Base-by-base conservation (phyloP, 2,888 invertebrate genomes). In the Nomada fucata region DNA sequence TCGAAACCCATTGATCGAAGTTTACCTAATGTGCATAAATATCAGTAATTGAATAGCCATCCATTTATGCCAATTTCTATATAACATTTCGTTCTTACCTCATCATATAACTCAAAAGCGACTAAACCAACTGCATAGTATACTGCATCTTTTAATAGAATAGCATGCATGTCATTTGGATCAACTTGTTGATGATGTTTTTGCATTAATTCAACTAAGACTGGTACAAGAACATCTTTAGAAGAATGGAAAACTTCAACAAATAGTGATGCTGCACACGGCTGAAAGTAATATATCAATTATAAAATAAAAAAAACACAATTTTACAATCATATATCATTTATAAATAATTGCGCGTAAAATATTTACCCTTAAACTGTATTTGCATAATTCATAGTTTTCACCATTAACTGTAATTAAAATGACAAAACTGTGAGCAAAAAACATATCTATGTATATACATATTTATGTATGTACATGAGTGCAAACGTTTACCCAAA, bases 321-420 rank as follows among this genome's bases (percentile, higher is more conserved):
- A 75, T 47, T 64, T 68, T 79, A 20, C 44, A 42, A 67, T n/a
- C 18, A 59, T 42, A 68, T 10, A 52, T 13, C 59, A 78, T 47
- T 47, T 23, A 15, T 68, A 57, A 79, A 60, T 67, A 52, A 44
- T 20, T 13, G 10, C 0, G 50, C 10, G 29, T 63, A 2, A n/a
- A 64, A 76, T 81, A 94, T 95, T 94, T 94, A 97, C 97, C 95
- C 97, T 95, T 82, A 98, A 94, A 90, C 97, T 97, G 92, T 98
- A 99, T 92, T 98, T 98, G 97, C 98, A 98, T n/a, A 97, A 97
- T 93, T 98, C 98, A 0, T 98, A 98, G 15, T 96, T 96, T 93
- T 98, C 98, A 90, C 98, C 98, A 59, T 96, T 93, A 82, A 94
- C 95, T 95, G 63, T 83, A 92, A 87, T 61, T 23, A 68, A 65